phyloP scores from a whole-genome alignment of 2,113 vertebrate species.

The Mesembrinibis cayennensis region DNA sequence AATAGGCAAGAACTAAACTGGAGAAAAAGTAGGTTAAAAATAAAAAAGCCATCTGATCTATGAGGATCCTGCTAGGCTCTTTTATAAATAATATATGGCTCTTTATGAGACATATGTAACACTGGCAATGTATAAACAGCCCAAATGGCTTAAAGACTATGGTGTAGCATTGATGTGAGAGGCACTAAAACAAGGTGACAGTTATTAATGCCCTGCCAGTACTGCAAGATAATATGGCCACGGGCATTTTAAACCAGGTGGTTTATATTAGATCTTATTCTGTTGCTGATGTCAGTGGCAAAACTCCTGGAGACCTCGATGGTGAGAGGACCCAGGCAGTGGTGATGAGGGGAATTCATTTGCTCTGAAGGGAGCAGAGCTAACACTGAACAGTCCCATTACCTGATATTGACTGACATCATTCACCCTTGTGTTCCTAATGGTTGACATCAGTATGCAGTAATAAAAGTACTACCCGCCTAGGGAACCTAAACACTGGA shows the following conservation, averaged over 20 bases:
- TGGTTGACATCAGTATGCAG: not conserved
- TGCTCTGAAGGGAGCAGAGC: not conserved
- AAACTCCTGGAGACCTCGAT: not conserved
- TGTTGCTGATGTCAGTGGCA: not conserved
- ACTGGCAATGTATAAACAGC: not conserved
- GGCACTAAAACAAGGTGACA: not conserved
- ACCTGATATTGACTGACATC: not conserved
- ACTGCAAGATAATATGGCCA: not conserved
- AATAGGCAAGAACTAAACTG: not conserved
- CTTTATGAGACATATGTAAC: not conserved
- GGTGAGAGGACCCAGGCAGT: not conserved
- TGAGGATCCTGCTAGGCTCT: not conserved
- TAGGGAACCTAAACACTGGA: not conserved
- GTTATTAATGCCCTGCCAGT: not conserved
- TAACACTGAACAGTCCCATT: not conserved
- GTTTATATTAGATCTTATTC: not conserved
- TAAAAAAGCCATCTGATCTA: not conserved
- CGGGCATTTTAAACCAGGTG: not conserved
- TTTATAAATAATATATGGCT: not conserved
- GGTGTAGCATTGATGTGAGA: not conserved
- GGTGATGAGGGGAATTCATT: not conserved
- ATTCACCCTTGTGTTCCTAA: not conserved
- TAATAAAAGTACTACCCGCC: not conserved
- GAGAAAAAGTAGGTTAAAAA: not conserved
- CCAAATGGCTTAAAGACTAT: not conserved